Evolutionary conservation across 2,888 invertebrate species (phyloP), one percentile per base, ranked within the genome.

Genomic region (Zeuzera pyrina): DNA sequence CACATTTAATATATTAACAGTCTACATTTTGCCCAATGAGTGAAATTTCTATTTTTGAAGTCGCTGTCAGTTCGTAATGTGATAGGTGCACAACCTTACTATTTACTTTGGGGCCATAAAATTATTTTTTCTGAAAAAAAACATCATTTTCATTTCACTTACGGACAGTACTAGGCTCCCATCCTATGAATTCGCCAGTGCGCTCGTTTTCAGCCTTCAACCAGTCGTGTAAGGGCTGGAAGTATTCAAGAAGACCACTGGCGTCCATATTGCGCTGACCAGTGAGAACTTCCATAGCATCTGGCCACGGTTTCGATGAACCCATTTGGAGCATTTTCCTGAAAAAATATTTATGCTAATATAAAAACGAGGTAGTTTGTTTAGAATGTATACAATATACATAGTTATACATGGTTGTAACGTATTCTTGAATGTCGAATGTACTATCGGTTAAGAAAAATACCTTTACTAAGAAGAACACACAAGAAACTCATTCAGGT

Each of bases 241-340:
- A 93, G 62, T 91, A 92, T 46, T 91, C 89, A 36, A 92, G 53
- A 0, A 92, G 67, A 1, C 90, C 89, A 25, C 84, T 81, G 7
- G 90, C 89, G 42, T 91, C 89, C 89, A 92, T 90, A 30, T 81
- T 71, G 51, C 89, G 60, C 37, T 86, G 84, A 0, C 91, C 91
- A 0, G 92, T 92, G 2, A 93, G 60, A 4, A 81, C 81, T 54
- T 91, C 87, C 87, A 95, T 87, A 2, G 91, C 91, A 32, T 93
- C 91, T 10, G 87, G 88, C 91, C 91, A 91, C 1, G 89, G 88
- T 46, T 78, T 86, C 0, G 90, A 89, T 0, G 87, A 85, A 6
- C 90, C 90, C 65, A 90, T 58, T 54, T 85, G 73, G 2, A 88
- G 70, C 87, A 88, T 87, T 57, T 86, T 73, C n/a, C 88, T 88